Evolutionary conservation across 1,140 invertebrate genomes (phyloP).

Genomic region (Lerema accius): DNA sequence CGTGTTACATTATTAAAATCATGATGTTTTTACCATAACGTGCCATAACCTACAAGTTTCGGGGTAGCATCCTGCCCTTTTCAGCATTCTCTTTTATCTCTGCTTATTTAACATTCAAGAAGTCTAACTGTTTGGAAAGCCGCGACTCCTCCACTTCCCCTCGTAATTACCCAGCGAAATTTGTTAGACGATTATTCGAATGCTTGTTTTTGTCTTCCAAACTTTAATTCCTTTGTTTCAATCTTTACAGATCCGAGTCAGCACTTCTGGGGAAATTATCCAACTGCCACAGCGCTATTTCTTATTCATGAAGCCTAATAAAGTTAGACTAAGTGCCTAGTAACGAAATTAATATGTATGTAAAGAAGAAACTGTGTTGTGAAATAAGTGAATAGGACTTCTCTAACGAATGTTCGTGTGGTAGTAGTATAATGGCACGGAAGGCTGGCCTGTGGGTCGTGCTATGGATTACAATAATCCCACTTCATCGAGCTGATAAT

Average conservation of each 20-base stretch:
- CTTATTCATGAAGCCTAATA: constrained; percentile 8
- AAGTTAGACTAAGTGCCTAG: background rate
- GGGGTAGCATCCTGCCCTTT: background rate
- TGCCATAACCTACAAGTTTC: no score
- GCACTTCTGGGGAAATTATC: constrained; percentile 5
- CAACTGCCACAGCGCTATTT: constrained; percentile 7
- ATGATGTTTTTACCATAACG: no score
- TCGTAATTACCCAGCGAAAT: constrained; percentile 2
- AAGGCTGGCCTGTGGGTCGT: constrained; percentile 55
- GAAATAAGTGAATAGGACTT: constrained; percentile 14
- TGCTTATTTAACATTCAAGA: constrained; percentile 17
- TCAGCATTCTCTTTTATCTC: constrained; percentile 3
- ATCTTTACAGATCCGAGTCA: constrained; percentile 18
- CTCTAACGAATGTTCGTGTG: constrained; percentile 15
- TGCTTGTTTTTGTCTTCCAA: constrained; percentile 14
- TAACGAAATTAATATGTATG: constrained; percentile 33
- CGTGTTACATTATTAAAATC: no score
- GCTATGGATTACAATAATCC: constrained; percentile 66
- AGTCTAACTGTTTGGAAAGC: constrained; percentile 13
- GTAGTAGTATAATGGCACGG: constrained; percentile 48
- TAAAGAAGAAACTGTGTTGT: constrained; percentile 30
- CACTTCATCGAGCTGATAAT: constrained; percentile 70
- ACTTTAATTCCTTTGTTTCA: constrained; percentile 25
- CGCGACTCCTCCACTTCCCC: constrained; percentile 8
- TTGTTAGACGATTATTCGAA: constrained; percentile 10